Base-by-base conservation (phyloP, 2,797 vertebrate species). In the Chaunax sp. region DNA sequence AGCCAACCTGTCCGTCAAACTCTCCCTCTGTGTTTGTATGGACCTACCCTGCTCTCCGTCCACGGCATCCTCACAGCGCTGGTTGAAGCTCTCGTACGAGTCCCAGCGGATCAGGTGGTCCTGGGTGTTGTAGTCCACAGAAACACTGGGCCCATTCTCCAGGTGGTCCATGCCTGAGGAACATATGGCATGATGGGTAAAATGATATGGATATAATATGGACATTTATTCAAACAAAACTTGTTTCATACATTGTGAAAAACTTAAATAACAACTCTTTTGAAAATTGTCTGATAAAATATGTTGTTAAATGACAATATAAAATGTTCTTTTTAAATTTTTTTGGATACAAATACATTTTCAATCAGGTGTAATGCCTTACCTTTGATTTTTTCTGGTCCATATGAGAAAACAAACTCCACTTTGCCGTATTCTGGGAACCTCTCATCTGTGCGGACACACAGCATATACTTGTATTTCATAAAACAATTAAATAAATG, bases 41-140 rank as follows among this genome's bases (percentile, higher is more conserved):
- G 3, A 75, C 80, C 6, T 77, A 83, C 83, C 72, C 0, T 59
- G 92, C 89, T 92, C 77, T 75, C 94, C 93, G 12, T 97, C 96
- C 11, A 77, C 40, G 0, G 84, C 76, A 4, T 96, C 96, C 55
- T 97, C 97, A 0, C 91, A 91, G 56, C 89, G 94, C 7, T 93
- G 90, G 46, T 72, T 94, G 77, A 97, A 95, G 87, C 93, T 96
- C 81, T 97, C 96, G 0, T 98, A 98, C 1, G 97, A 98, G 57
- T 98, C 97, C 95, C 97, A 97, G 64, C 98, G 97, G 85, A 99
- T 98, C 72, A 99, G 95, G 0, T 96, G 95, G 73, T 99, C 98
- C 0, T 96, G 95, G 0, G 97, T 99, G 85, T 98, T 98, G 90
- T 99, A 99, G 91, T 99, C 97, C 87, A 99, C 98, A 0, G 95